phyloP scores from a whole-genome alignment of 1,140 invertebrate genomes.

The Zaprionus kolodkinae region DNA sequence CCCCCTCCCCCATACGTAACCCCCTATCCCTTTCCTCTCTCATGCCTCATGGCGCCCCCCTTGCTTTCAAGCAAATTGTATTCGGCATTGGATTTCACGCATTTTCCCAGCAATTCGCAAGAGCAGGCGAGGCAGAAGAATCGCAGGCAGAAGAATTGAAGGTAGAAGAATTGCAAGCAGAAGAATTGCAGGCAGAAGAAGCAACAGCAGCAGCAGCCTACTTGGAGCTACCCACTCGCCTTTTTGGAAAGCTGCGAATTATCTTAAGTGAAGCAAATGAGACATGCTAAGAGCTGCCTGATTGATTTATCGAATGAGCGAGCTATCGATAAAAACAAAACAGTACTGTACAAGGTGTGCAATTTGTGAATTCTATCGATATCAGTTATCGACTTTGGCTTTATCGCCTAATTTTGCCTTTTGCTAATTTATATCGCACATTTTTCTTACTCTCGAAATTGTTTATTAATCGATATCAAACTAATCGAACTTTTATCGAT shows the following conservation, averaged over 20 bases:
- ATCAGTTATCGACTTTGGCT: neutral
- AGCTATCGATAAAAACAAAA: neutral
- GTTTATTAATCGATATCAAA: neutral
- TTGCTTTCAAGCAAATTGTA: conserved; percentile 25
- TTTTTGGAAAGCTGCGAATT: neutral
- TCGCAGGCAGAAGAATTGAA: neutral
- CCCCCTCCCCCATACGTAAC: neutral
- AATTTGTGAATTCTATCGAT: neutral
- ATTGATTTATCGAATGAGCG: neutral
- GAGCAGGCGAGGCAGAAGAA: neutral
- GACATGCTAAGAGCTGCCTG: neutral
- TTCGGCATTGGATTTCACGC: conserved; percentile 32
- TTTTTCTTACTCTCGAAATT: neutral
- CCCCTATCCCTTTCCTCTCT: neutral
- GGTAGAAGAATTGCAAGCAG: neutral
- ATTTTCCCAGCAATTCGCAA: conserved; percentile 40
- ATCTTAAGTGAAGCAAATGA: conserved; percentile 10
- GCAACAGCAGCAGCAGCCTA: neutral
- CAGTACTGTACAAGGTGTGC: neutral
- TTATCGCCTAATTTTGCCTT: too few relatives aligned
- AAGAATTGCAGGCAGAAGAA: neutral
- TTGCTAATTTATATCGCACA: too few relatives aligned
- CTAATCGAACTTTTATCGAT: too few relatives aligned
- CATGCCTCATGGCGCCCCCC: neutral
- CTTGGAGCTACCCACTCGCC: conserved; percentile 1